A percentile compares a stretch with the other conserved stretches of the same genome.
Conservation (phyloP, 1,140 invertebrate species). For the Megalopta genalis region DNA sequence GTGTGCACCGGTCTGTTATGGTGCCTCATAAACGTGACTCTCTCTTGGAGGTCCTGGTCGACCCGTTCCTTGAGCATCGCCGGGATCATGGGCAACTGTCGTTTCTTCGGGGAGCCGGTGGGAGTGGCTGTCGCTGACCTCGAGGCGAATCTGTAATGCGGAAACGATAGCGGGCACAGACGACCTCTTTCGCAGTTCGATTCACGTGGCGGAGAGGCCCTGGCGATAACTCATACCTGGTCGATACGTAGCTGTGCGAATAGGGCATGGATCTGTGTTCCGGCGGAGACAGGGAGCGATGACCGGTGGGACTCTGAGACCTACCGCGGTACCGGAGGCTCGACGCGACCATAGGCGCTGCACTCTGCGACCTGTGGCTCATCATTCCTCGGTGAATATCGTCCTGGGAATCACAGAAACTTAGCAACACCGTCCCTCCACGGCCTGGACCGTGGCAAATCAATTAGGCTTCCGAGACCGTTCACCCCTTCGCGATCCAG, state of each 20-base stretch:
- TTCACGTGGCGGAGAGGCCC: background rate
- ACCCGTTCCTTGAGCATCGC: constrained; percentile 86
- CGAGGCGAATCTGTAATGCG: constrained; percentile 84
- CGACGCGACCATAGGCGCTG: constrained; percentile 87
- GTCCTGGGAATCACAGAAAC: constrained; percentile 68
- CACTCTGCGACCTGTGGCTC: constrained; percentile 84
- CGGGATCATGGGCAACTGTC: constrained; percentile 96
- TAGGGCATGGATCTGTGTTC: constrained; percentile 84
- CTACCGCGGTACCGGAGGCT: constrained; percentile 82
- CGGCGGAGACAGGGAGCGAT: constrained; percentile 88
- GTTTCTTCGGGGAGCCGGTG: constrained; percentile 95
- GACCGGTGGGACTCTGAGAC: constrained; percentile 83
- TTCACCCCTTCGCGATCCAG: background rate
- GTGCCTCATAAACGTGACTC: constrained; percentile 86
- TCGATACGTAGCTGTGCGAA: constrained; percentile 73
- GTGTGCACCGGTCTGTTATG: constrained; percentile 83
- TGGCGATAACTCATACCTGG: constrained; percentile 67
- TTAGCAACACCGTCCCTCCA: constrained; percentile 12
- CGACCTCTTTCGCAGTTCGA: background rate
- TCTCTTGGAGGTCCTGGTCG: constrained; percentile 91
- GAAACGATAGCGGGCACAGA: background rate
- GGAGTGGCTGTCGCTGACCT: constrained; percentile 95
- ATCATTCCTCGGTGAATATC: constrained; percentile 80
- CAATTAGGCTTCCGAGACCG: background rate
- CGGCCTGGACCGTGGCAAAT: background rate